Evolutionary conservation across 2,113 vertebrate genomes (phyloP), one percentile per base, ranked within the genome.

Genomic region (Gavia stellata): DNA sequence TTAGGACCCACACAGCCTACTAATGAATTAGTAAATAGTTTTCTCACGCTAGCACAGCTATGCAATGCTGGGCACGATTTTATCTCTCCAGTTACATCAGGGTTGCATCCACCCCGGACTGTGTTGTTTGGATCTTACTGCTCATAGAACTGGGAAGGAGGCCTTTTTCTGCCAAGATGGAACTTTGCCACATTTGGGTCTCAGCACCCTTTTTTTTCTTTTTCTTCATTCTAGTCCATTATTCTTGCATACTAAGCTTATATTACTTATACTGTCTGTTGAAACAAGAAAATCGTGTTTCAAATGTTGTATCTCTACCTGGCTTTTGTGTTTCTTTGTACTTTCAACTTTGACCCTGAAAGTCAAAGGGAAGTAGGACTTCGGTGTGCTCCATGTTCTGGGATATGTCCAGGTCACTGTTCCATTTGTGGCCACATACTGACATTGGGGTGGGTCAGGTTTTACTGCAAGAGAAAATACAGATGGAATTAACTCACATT

Each of bases 361-460:
- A 19, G 84, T 98, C 94, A 98, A 61, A 91, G 98, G 97, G 95
- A 98, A 98, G 93, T 98, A 98, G 88, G 98, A 98, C 59, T 97
- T 96, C 2, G 98, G 98, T 38, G 94, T 97, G 74, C 97, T 98
- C 98, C 98, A 98, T 53, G 96, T 97, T 42, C 93, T 92, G 11
- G 98, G 98, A 9, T 98, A 98, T 1, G 97, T 97, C 98, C 98
- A 98, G 81, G 93, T 98, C 88, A 98, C 96, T 36, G 96, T 97
- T 89, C 94, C 88, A 34, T 95, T 98, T 95, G 24, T 34, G 53
- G 92, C 89, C 25, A 8, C 26, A 9, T 95, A 89, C n/a, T 95
- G 94, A 20, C 95, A 97, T 38, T 94, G 97, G 6, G 98, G 98
- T 0, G 97, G 96, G 66, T 98, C 98, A 0, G 98, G 98, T 81